Conservation (phyloP, 1,140 invertebrate species). For the Temnothorax nylanderi region DNA sequence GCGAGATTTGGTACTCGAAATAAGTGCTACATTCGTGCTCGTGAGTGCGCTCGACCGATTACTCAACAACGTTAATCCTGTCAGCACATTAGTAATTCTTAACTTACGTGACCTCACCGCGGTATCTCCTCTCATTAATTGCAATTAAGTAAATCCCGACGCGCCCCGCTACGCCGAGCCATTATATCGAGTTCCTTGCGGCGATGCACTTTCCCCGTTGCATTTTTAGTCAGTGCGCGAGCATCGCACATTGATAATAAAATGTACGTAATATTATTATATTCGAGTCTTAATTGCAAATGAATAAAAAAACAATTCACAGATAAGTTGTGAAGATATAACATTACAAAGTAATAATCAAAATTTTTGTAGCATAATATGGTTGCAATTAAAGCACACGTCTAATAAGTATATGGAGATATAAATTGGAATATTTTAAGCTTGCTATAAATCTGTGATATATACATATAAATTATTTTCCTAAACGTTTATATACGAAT, state of each 20-base stretch:
- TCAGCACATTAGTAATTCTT: constrained; percentile 84
- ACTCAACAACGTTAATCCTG: constrained; percentile 84
- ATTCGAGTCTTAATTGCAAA: constrained; percentile 1
- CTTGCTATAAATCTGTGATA: neutral
- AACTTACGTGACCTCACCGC: constrained; percentile 79
- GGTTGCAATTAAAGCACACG: neutral
- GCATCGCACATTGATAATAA: neutral
- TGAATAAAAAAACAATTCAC: neutral
- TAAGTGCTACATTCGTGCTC: neutral
- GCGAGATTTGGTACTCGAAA: constrained; percentile 24
- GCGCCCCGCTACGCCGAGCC: constrained; percentile 73
- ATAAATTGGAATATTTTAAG: neutral
- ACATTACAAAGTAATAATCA: constrained; percentile 2
- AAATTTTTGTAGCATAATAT: neutral
- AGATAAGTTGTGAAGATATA: neutral
- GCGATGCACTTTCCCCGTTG: constrained; percentile 42
- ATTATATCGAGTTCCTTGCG: constrained; percentile 75
- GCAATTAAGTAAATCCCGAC: constrained; percentile 84
- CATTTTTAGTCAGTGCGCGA: neutral
- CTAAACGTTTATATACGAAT: neutral
- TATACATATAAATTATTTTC: neutral
- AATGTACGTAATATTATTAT: constrained; percentile 19
- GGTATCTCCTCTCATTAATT: constrained; percentile 85
- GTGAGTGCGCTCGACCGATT: constrained; percentile 69
- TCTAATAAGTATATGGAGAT: neutral